Evolutionary conservation across 2,113 vertebrate species (phyloP), one percentile per base, ranked within the genome.

Genomic region (Rutilus rutilus): DNA sequence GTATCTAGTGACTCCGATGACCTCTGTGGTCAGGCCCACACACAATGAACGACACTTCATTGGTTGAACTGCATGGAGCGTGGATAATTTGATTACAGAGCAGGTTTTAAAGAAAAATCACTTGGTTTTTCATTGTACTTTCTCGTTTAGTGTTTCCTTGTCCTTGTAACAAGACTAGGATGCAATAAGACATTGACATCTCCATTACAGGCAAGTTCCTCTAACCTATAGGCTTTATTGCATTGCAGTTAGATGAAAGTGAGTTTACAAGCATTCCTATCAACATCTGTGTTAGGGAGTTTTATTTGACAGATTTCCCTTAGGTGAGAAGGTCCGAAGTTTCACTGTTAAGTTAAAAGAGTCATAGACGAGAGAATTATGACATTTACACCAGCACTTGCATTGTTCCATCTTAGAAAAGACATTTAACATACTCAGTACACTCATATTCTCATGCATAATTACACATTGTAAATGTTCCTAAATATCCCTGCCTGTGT

Each of bases 11-110:
- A 39, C 64, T 50, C 15, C 6, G 33, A 64, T 75, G 57, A n/a
- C 67, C 69, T 76, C 39, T 84, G 67, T 84, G 85, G 27, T 86
- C 59, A 62, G 30, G 69, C 67, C 82, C 17, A 78, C 84, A 73
- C 64, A 69, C 23, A 69, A 5, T 79, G n/a, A 71, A 80, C 7
- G 7, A 27, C 36, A 64, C 59, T 64, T 62, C 25, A 27, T 76
- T 65, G 36, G n/a, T 47, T 73, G 76, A 85, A 60, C 62, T 85
- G 42, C 52, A 23, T 39, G 8, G 73, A 8, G 73, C n/a, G 67
- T 57, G 33, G 15, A 30, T 27, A 59, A 59, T 59, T 47, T 86
- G 39, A 84, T 57, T 69, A 57, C 45, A 88, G 71, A 52, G 50
- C 21, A 1, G 54, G 19, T 57, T 57, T 54, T 57, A 57, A 2